phyloP scores from a whole-genome alignment of 1,140 invertebrate genomes.

The Oedothorax gibbosus region DNA sequence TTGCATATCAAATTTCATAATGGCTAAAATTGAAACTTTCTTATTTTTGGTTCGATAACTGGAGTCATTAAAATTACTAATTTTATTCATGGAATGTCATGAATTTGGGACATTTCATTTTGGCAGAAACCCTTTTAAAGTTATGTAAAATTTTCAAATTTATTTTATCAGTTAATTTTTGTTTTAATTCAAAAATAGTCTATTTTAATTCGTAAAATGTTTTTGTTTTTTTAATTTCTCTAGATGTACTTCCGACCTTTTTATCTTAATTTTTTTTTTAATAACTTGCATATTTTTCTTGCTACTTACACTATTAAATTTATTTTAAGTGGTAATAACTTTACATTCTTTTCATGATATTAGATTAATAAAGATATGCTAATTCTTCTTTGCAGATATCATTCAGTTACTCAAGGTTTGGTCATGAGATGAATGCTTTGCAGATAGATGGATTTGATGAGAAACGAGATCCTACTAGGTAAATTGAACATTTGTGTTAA shows the following conservation, averaged over 20 bases:
- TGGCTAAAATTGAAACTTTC: too few species aligned
- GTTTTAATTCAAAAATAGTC: too few species aligned
- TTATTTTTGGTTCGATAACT: too few species aligned
- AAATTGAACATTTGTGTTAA: slow-evolving; percentile 24
- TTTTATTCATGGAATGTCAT: too few species aligned
- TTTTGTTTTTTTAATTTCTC: background rate
- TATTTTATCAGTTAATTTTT: too few species aligned
- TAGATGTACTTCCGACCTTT: background rate
- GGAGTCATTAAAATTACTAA: too few species aligned
- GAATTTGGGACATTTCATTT: too few species aligned
- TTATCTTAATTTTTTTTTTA: background rate
- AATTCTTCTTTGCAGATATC: slow-evolving; percentile 79
- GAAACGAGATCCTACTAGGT: slow-evolving; percentile 90
- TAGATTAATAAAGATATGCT: background rate
- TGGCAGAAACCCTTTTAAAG: too few species aligned
- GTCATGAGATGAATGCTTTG: slow-evolving; percentile 88
- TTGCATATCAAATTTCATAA: too few species aligned
- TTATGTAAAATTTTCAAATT: too few species aligned
- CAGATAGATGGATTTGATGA: slow-evolving; percentile 87
- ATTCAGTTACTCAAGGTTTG: slow-evolving; percentile 88
- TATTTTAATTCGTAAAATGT: background rate
- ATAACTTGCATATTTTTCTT: background rate
- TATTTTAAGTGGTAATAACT: background rate
- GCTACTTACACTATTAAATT: background rate
- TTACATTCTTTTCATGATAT: too few species aligned